Conservation (phyloP, 2,113 vertebrate genomes). For the Periophthalmodon schlosseri region DNA sequence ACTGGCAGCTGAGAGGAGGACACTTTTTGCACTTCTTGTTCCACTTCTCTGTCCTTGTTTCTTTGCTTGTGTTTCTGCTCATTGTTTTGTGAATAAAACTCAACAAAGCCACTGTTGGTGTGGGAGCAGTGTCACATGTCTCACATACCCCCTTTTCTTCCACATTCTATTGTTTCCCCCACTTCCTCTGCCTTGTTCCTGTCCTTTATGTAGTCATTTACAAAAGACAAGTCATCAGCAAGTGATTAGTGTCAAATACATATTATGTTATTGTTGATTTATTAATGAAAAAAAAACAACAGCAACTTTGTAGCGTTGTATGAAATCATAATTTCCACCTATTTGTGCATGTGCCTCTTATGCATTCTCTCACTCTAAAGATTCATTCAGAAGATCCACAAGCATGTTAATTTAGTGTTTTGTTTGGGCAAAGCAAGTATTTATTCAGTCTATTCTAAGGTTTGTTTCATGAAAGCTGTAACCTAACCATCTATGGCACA, state of each 20-base stretch:
- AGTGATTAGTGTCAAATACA: background rate
- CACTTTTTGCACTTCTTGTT: conserved; percentile 54
- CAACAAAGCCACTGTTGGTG: conserved; percentile 47
- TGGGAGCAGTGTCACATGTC: conserved; percentile 30
- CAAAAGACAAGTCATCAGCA: background rate
- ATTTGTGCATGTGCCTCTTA: too few relatives aligned
- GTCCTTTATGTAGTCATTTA: background rate
- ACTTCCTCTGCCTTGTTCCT: conserved; percentile 10
- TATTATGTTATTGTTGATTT: background rate
- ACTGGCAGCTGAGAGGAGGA: conserved; percentile 47
- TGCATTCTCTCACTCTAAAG: too few relatives aligned
- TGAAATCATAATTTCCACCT: background rate
- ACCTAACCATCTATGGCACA: too few relatives aligned
- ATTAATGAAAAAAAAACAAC: too few relatives aligned
- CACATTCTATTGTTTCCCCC: background rate
- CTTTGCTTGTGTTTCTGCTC: conserved; percentile 14
- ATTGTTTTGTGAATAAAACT: conserved; percentile 37
- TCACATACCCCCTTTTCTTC: conserved; percentile 18
- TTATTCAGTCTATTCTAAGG: too few relatives aligned
- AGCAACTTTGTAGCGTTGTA: background rate
- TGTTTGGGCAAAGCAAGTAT: too few relatives aligned
- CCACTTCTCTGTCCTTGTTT: conserved; percentile 40
- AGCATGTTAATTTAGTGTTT: too few relatives aligned
- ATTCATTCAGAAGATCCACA: too few relatives aligned
- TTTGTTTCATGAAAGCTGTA: too few relatives aligned